phyloP scores from a whole-genome alignment of 2,888 invertebrate genomes.

The Noctuana brunneofusca region DNA sequence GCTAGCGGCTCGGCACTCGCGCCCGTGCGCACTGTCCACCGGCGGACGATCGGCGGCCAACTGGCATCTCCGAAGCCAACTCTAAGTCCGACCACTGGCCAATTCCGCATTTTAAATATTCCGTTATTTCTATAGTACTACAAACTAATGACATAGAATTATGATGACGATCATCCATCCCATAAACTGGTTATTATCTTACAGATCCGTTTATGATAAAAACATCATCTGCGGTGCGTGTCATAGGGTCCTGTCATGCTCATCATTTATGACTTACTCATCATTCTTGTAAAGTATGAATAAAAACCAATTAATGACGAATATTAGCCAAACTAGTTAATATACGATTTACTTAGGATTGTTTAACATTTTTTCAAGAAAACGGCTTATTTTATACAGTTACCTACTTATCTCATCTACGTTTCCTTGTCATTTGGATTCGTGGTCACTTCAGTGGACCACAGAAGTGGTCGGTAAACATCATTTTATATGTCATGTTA shows the following conservation, averaged over 20 bases:
- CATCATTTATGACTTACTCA: conserved; percentile 31
- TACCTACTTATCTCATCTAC: too few species aligned
- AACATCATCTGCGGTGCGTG: conserved; percentile 30
- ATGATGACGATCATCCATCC: conserved; percentile 47
- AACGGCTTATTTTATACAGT: too few species aligned
- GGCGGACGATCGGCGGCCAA: conserved; percentile 76
- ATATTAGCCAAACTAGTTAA: not conserved
- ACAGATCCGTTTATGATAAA: conserved; percentile 39
- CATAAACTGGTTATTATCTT: conserved; percentile 40
- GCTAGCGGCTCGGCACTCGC: conserved; percentile 42
- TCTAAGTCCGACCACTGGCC: conserved; percentile 68
- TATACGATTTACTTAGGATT: too few species aligned
- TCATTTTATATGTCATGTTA: too few species aligned
- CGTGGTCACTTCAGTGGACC: too few species aligned
- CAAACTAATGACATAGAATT: conserved; percentile 46
- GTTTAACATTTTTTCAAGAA: too few species aligned
- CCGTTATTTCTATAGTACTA: conserved; percentile 69
- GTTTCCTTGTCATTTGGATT: too few species aligned
- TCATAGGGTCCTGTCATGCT: conserved; percentile 33
- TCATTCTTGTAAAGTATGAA: conserved; percentile 21
- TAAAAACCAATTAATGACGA: conserved; percentile 7
- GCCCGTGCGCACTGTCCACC: conserved; percentile 67
- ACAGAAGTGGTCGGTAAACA: too few species aligned
- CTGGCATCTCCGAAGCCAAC: conserved; percentile 61
- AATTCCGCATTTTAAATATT: conserved; percentile 80